A percentile compares a stretch with the other conserved stretches of the same genome.
Conservation (phyloP, 2,888 invertebrate species). For the Dicycla oo region DNA sequence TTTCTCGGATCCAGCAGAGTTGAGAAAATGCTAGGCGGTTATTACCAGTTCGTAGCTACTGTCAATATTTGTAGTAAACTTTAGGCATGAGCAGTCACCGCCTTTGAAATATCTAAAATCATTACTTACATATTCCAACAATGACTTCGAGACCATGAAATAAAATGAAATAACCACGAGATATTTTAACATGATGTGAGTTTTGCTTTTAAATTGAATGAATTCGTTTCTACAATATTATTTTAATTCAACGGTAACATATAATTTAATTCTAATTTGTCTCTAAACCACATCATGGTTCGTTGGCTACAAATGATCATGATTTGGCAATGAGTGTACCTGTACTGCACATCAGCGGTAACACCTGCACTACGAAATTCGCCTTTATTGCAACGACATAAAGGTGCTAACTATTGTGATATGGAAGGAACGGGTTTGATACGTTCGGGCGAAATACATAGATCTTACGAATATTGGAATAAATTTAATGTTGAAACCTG, state of each 20-base stretch:
- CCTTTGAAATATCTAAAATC: constrained; percentile 7
- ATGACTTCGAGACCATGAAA: constrained; percentile 3
- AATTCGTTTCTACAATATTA: neutral
- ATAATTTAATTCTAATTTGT: too few species aligned
- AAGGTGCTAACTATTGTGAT: neutral
- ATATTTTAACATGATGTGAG: constrained; percentile 42
- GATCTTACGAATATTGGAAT: too few species aligned
- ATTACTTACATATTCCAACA: constrained; percentile 36
- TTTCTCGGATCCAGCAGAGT: neutral
- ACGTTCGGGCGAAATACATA: too few species aligned
- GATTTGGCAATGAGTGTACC: neutral
- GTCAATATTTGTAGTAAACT: neutral
- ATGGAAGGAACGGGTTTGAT: neutral
- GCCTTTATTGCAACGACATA: neutral
- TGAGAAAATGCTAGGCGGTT: neutral
- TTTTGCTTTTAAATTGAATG: neutral
- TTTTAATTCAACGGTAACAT: neutral
- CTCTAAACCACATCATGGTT: constrained; percentile 11
- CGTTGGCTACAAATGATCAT: constrained; percentile 19
- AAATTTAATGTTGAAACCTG: too few species aligned
- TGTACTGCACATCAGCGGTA: neutral
- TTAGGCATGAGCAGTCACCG: neutral
- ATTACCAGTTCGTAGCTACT: neutral
- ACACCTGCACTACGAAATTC: neutral
- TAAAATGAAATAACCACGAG: constrained; percentile 25